phyloP scores from a whole-genome alignment of 2,888 invertebrate species.

The Acanthopleura granulata region DNA sequence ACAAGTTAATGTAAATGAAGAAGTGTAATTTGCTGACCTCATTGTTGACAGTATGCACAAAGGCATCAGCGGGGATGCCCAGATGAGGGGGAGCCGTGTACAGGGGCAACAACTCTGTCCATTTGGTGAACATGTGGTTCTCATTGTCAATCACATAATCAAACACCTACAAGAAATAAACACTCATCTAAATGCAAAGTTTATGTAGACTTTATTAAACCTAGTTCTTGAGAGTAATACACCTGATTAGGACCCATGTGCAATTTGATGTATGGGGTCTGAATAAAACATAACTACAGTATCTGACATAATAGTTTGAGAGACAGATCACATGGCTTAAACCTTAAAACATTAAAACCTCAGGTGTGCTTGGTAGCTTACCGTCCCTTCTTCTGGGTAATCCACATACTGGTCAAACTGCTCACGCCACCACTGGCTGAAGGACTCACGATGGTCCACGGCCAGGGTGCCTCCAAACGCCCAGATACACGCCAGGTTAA shows the following conservation, averaged over 20 bases:
- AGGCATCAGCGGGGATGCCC: slow-evolving; percentile 66
- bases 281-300: too few species aligned
- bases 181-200: neutral
- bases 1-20: too few species aligned
- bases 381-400: slow-evolving; percentile 62
- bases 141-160: slow-evolving; percentile 67
- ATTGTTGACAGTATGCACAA: slow-evolving; percentile 64
- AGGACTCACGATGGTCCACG: slow-evolving; percentile 52
- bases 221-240: too few species aligned
- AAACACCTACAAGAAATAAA: slow-evolving; percentile 56
- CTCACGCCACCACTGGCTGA: slow-evolving; percentile 66
- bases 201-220: too few species aligned
- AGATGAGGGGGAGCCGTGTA: slow-evolving; percentile 62
- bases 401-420: slow-evolving; percentile 59
- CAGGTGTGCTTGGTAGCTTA: slow-evolving; percentile 36
- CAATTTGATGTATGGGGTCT: too few species aligned
- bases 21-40: too few species aligned
- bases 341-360: too few species aligned
- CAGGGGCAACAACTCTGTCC: slow-evolving; percentile 63
- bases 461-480: slow-evolving; percentile 65
- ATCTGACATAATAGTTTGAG: too few species aligned
- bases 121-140: slow-evolving; percentile 60
- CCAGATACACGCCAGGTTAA: slow-evolving; percentile 67
- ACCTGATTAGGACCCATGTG: too few species aligned
- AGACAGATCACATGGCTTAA: too few species aligned